Evolutionary conservation across 2,113 vertebrate genomes (phyloP).

Genomic region (Turdus rufiventris): DNA sequence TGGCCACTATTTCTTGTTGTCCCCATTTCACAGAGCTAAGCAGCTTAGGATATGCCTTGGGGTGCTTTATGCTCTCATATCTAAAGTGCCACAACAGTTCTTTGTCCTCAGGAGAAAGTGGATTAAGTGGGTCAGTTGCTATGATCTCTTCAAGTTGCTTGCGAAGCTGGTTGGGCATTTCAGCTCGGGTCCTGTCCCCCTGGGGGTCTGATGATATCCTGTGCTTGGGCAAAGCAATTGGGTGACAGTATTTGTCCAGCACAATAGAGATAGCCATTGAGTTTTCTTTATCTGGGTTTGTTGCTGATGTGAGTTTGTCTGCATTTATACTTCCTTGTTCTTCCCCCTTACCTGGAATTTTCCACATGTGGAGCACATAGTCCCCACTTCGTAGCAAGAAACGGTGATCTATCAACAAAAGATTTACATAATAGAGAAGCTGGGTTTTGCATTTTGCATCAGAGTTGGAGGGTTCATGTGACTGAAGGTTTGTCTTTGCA

Average conservation of each 20-base stretch:
- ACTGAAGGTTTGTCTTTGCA: slow-evolving; percentile 69
- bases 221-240: slow-evolving; percentile 91
- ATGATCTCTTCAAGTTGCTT: slow-evolving; percentile 94
- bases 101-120: slow-evolving; percentile 92
- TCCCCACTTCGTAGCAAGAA: slow-evolving; percentile 92
- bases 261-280: slow-evolving; percentile 92
- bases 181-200: slow-evolving; percentile 82
- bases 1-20: slow-evolving; percentile 88
- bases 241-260: slow-evolving; percentile 94
- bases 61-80: slow-evolving; percentile 90
- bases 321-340: slow-evolving; percentile 94
- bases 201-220: slow-evolving; percentile 69
- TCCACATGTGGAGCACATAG: slow-evolving; percentile 98
- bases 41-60: slow-evolving; percentile 93
- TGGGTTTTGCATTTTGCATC: slow-evolving; percentile 88
- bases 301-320: slow-evolving; percentile 95
- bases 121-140: slow-evolving; percentile 89
- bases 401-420: slow-evolving; percentile 92
- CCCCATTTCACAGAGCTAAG: slow-evolving; percentile 95
- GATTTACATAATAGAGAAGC: slow-evolving; percentile 94
- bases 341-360: slow-evolving; percentile 90
- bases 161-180: slow-evolving; percentile 97
- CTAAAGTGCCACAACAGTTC: slow-evolving; percentile 97
- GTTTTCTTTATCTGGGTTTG: slow-evolving; percentile 92
- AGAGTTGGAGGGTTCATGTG: slow-evolving; percentile 65